These are phyloP conservation scores for Ophion ellenae DNA, from an alignment of 2,888 invertebrate species.

Conservation along the genomic window DNA sequence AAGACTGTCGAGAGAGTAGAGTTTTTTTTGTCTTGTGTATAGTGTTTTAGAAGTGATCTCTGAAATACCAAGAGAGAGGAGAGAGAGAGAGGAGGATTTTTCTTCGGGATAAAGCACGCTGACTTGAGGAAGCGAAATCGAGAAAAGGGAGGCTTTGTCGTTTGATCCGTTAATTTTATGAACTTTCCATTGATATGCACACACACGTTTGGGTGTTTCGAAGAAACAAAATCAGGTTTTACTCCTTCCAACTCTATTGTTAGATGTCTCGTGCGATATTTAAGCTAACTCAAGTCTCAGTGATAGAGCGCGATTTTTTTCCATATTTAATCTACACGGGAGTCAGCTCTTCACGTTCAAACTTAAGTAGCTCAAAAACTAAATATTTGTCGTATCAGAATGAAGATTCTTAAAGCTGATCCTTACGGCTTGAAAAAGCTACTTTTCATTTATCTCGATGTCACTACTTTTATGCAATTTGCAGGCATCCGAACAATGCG, in stretches of 20 bases:
- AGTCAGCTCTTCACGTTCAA: not conserved
- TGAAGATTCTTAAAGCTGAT: not conserved
- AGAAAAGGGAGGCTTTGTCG: slow-evolving; percentile 30
- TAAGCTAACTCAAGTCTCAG: not conserved
- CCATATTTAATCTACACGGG: not conserved
- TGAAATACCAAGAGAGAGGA: slow-evolving; percentile 75
- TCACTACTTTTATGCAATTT: not conserved
- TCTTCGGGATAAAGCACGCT: slow-evolving; percentile 66
- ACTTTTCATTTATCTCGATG: not conserved
- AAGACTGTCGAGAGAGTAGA: slow-evolving; percentile 53
- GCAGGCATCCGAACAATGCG: not conserved
- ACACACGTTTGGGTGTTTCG: not conserved
- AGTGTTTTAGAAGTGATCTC: slow-evolving; percentile 70
- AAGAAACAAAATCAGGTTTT: not conserved
- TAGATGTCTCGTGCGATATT: not conserved
- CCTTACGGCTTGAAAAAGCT: not conserved
- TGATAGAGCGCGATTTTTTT: not conserved
- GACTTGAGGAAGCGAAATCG: not conserved
- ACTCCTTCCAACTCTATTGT: not conserved
- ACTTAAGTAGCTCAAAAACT: not conserved
- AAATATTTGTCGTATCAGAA: not conserved
- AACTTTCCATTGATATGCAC: slow-evolving; percentile 55
- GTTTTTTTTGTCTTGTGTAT: slow-evolving; percentile 69
- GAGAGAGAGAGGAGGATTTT: slow-evolving; percentile 60
- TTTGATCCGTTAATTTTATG: slow-evolving; percentile 49